Percentiles rank a stretch among this genome's conserved stretches.
Conservation (phyloP, 2,797 vertebrate genomes). For the Gila robusta region DNA sequence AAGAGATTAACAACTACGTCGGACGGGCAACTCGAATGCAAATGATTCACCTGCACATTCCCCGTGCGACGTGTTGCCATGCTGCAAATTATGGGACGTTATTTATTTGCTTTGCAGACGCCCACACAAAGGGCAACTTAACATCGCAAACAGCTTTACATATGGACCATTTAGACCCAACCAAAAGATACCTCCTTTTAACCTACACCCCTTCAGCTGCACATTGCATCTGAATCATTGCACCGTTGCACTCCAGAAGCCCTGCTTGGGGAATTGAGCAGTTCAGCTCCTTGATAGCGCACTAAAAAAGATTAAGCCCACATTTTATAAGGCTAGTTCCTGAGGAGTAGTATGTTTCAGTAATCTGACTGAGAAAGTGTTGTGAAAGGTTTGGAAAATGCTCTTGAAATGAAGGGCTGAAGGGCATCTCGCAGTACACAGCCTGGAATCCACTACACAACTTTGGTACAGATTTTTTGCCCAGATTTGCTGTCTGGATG, state of each 20-base stretch:
- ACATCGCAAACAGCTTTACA: conserved; percentile 50
- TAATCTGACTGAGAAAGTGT: conserved; percentile 17
- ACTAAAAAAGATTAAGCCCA: conserved; percentile 54
- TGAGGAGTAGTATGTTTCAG: conserved; percentile 21
- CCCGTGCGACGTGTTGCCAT: conserved; percentile 29
- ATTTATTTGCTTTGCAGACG: conserved; percentile 62
- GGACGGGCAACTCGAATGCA: conserved; percentile 47
- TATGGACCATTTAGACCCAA: conserved; percentile 54
- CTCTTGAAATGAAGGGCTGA: conserved; percentile 15
- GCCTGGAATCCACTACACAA: background rate
- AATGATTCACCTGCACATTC: conserved; percentile 63
- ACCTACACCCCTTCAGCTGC: conserved; percentile 53
- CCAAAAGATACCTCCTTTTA: conserved; percentile 55
- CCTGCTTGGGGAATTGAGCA: conserved; percentile 46
- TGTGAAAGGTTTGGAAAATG: conserved; percentile 10
- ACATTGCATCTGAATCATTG: conserved; percentile 49
- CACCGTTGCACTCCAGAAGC: conserved; percentile 34
- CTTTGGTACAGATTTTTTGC: background rate
- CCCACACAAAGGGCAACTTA: conserved; percentile 53
- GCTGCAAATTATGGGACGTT: conserved; percentile 56
- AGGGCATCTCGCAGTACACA: background rate
- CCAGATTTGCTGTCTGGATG: background rate
- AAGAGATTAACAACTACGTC: conserved; percentile 57
- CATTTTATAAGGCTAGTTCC: conserved; percentile 29
- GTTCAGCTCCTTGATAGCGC: conserved; percentile 36